Conservation (phyloP, 2,888 invertebrate species). For the Acholoe squamosa region DNA sequence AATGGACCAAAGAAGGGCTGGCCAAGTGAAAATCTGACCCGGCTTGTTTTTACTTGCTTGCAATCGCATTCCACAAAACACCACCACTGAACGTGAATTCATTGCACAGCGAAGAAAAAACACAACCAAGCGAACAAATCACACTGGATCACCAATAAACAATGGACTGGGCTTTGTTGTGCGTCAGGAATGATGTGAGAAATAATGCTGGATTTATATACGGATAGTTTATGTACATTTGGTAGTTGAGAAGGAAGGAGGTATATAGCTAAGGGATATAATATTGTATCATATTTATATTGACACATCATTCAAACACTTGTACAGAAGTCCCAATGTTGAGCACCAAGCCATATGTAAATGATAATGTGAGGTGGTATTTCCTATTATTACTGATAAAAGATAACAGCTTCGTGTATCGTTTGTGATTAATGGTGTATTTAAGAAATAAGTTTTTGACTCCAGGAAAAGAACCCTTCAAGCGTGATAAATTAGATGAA, state of each 20-base stretch:
- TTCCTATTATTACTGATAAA: not conserved
- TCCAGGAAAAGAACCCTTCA: too few species aligned
- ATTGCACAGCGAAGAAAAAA: not conserved
- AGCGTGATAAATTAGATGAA: too few species aligned
- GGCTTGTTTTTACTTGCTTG: not conserved
- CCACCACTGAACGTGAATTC: not conserved
- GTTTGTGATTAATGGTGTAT: too few species aligned
- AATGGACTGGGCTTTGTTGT: not conserved
- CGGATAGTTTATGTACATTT: not conserved
- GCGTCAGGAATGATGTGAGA: too few species aligned
- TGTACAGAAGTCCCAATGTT: not conserved
- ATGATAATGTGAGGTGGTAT: not conserved
- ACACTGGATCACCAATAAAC: not conserved
- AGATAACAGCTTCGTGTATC: too few species aligned
- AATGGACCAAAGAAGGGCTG: not conserved
- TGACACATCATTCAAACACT: not conserved
- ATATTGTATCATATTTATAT: conserved; percentile 8
- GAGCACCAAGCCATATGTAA: not conserved
- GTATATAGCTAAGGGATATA: not conserved
- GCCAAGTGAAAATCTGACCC: not conserved
- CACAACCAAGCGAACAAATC: not conserved
- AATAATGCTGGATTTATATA: not conserved
- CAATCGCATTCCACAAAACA: not conserved
- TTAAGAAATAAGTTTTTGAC: too few species aligned
- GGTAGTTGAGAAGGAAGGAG: not conserved